Percentiles rank a stretch among this genome's conserved stretches.
Conservation (phyloP, 2,797 vertebrate species). For the Cynopterus sphinx region DNA sequence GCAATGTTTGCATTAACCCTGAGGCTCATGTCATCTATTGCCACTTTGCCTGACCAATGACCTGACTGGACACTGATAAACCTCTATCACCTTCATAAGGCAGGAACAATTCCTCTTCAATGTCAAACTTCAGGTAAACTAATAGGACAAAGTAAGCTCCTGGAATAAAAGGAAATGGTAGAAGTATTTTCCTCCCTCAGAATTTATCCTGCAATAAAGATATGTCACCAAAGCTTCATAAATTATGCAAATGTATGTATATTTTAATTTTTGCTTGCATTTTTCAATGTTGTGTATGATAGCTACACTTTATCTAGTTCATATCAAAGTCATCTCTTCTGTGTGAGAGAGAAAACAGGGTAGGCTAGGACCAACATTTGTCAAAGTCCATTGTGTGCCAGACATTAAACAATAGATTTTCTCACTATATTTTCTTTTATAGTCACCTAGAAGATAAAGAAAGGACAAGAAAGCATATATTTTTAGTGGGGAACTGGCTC, state of each 20-base stretch:
- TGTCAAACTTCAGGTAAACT: background rate
- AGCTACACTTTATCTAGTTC: background rate
- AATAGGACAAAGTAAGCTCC: background rate
- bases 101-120: background rate
- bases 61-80: background rate
- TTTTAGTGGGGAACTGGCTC: background rate
- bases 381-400: conserved; percentile 1
- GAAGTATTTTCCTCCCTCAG: background rate
- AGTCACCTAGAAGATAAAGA: background rate
- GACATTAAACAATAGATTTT: conserved; percentile 27
- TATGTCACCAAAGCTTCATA: background rate
- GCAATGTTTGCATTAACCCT: background rate
- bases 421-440: background rate
- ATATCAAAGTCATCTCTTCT: background rate
- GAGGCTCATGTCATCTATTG: background rate
- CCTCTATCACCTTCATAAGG: background rate
- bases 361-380: background rate
- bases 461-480: conserved; percentile 10
- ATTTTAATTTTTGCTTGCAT: conserved; percentile 13
- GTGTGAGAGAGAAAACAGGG: background rate
- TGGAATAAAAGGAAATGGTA: background rate
- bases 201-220: background rate
- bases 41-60: background rate
- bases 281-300: background rate
- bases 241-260: background rate